Evolutionary conservation across 1,140 invertebrate species (phyloP).

Genomic region (Zaprionus kolodkinae): DNA sequence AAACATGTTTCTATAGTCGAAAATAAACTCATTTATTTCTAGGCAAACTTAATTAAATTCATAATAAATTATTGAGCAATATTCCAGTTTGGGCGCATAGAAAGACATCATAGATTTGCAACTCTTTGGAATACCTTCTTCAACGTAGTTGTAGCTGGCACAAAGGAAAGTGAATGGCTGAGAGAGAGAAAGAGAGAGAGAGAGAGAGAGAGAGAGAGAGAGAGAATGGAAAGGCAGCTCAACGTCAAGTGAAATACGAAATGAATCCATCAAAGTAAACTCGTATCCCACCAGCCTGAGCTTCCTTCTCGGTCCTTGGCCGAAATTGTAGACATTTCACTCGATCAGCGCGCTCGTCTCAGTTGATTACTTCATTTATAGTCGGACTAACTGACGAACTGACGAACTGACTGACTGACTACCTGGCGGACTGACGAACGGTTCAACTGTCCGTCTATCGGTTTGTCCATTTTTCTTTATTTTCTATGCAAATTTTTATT

Average conservation of each 20-base stretch:
- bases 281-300: neutral
- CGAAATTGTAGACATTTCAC: constrained; percentile 38
- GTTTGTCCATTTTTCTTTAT: constrained; percentile 11
- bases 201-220: neutral
- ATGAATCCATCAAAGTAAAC: constrained; percentile 2
- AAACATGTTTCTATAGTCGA: too few species aligned
- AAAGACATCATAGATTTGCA: neutral
- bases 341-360: constrained; percentile 44
- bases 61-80: neutral
- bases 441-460: constrained; percentile 9
- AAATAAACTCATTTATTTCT: too few species aligned
- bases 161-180: neutral
- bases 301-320: neutral
- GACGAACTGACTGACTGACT: neutral
- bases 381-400: constrained; percentile 9
- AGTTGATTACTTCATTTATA: constrained; percentile 55
- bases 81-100: neutral
- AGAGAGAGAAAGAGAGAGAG: neutral
- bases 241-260: neutral
- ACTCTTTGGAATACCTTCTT: too few species aligned
- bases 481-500: constrained; percentile 61
- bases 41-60: too few species aligned
- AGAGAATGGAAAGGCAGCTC: constrained; percentile 3
- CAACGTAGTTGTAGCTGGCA: too few species aligned
- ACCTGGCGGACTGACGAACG: neutral